phyloP scores from a whole-genome alignment of 2,888 invertebrate species.

The Macrosiphum euphorbiae region DNA sequence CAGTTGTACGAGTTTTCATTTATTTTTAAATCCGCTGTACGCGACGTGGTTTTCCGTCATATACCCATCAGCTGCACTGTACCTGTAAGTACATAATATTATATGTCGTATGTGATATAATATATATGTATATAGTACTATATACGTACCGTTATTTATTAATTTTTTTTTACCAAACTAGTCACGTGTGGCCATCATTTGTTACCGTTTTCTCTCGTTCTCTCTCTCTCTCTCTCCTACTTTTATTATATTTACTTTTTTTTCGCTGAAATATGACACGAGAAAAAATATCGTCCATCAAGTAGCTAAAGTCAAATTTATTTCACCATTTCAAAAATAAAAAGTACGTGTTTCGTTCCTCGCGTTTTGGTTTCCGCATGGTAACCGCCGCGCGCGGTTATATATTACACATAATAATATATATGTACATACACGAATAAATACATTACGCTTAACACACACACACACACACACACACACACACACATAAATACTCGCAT shows the following conservation, averaged over 20 bases:
- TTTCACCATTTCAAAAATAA: neutral
- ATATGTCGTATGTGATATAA: neutral
- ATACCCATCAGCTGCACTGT: neutral
- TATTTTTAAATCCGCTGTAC: constrained; percentile 3
- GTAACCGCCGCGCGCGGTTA: neutral
- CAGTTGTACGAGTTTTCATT: constrained; percentile 17
- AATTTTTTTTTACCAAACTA: constrained; percentile 29
- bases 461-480: neutral
- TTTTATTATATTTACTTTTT: constrained; percentile 44
- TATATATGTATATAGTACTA: neutral
- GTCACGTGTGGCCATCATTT: constrained; percentile 53
- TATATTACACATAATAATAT: neutral
- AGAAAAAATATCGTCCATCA: constrained; percentile 27
- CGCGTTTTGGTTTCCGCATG: constrained; percentile 5
- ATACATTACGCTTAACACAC: neutral
- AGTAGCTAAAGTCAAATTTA: constrained; percentile 41
- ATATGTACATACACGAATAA: neutral
- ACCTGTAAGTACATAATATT: neutral
- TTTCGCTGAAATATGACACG: constrained; percentile 3
- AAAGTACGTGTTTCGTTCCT: neutral
- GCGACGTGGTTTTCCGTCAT: neutral
- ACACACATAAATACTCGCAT: no score
- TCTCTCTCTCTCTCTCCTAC: neutral
- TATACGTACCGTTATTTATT: neutral
- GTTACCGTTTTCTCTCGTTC: neutral